Percentiles rank a stretch among this genome's conserved stretches.
phyloP scores from a whole-genome alignment of 2,888 invertebrate genomes.

The Pardosa pseudoannulata region DNA sequence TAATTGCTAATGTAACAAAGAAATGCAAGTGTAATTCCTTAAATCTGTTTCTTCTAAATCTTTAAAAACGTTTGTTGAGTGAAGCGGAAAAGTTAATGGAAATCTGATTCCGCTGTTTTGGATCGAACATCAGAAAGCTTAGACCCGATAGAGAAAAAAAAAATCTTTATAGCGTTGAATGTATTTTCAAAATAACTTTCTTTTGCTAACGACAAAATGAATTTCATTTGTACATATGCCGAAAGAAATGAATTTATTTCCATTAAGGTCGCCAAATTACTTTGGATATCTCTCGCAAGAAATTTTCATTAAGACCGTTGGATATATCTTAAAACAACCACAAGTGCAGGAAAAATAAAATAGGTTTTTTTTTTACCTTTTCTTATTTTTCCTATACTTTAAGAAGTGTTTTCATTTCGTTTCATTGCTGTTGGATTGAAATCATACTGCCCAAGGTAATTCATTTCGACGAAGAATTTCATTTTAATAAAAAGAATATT shows the following conservation, averaged over 20 bases:
- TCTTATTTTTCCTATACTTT: too few relatives aligned
- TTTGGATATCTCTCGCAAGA: not conserved
- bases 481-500: too few relatives aligned
- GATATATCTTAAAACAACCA: too few relatives aligned
- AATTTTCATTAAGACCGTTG: too few relatives aligned
- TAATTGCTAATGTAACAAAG: constrained; percentile 48
- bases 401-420: too few relatives aligned
- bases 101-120: constrained; percentile 46
- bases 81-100: constrained; percentile 48
- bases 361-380: too few relatives aligned
- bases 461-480: too few relatives aligned
- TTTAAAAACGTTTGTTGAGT: not conserved
- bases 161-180: not conserved
- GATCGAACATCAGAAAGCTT: constrained; percentile 24
- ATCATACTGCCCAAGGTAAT: too few relatives aligned
- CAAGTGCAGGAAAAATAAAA: too few relatives aligned
- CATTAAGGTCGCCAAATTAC: not conserved
- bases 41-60: not conserved
- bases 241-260: not conserved
- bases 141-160: constrained; percentile 8
- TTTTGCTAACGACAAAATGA: not conserved
- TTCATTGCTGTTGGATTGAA: too few relatives aligned
- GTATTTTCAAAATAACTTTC: not conserved
- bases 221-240: not conserved
- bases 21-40: constrained; percentile 49